Base-by-base conservation (phyloP, 1,140 invertebrate genomes). In the Sarcophaga peregrina region DNA sequence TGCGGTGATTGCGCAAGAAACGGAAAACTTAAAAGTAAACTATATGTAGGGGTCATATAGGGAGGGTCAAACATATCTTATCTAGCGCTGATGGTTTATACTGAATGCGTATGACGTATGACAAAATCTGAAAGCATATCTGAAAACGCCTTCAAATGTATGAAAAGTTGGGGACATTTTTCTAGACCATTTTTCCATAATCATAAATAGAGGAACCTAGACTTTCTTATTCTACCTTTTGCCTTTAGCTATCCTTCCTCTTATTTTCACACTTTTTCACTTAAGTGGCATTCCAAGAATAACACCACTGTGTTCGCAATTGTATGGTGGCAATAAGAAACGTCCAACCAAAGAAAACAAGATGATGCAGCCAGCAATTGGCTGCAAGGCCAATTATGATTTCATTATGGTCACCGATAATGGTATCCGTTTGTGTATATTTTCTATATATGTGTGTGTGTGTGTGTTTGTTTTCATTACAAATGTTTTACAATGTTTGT, bases 381-480 rank as follows among this genome's bases (percentile, higher is more conserved):
- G 20, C 62, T 68, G 62, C 62, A 68, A n/a, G 17, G 62, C 62
- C 62, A 68, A 68, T 68, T 68, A 68, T 68, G 62, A 68, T 68
- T 68, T 17, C 62, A 68, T 68, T 68, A 68, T 68, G 62, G 62
- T 68, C 17, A 68, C 17, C 20, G 62, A 68, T 68, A 68, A 68
- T 68, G 17, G n/a, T 20, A 37, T 2, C 25, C 25, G 4, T 37
- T 37, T 37, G 25, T 37, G 25, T 37, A 37, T 37, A 37, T 37
- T 37, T 37, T 37, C 25, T 37, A 4, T 37, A 4, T 37, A n/a
- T n/a, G n/a, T n/a, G n/a, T n/a, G n/a, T n/a, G n/a, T n/a, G n/a
- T n/a, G n/a, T n/a, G n/a, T n/a, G n/a, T n/a, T n/a, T n/a, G 58
- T 68, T 68, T 68, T 68, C 20, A 68, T 68, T 68, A 68, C 62